phyloP scores from a whole-genome alignment of 2,797 vertebrate species.

The Rhincodon typus region DNA sequence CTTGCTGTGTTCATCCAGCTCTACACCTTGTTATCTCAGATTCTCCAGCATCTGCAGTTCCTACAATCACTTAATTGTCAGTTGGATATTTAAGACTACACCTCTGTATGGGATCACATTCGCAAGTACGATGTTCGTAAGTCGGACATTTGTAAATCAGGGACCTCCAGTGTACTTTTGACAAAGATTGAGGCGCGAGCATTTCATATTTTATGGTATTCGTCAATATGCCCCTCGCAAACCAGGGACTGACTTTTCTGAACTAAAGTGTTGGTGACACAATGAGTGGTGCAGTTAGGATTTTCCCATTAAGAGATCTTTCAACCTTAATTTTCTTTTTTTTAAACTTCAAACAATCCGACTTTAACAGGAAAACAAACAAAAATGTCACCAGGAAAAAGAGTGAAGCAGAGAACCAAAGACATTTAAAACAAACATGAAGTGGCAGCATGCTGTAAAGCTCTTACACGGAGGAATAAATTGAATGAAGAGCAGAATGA shows the following conservation, averaged over 20 bases:
- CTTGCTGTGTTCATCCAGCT: no score
- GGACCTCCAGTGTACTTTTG: no score
- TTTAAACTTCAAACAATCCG: neutral
- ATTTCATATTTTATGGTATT: neutral
- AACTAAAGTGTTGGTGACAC: no score
- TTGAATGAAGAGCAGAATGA: constrained; percentile 46
- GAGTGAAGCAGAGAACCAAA: neutral
- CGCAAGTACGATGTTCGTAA: no score
- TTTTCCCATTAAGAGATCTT: neutral
- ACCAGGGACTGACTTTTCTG: neutral
- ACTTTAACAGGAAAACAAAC: neutral
- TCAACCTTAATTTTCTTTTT: neutral
- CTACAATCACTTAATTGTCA: no score
- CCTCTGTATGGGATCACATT: no score
- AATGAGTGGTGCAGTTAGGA: neutral
- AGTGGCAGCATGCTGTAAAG: neutral
- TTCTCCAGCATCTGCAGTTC: no score
- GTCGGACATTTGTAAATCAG: neutral
- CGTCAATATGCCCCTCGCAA: neutral
- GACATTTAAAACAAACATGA: neutral
- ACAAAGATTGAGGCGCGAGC: no score
- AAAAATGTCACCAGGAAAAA: neutral
- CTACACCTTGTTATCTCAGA: no score
- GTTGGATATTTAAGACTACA: no score
- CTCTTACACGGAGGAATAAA: constrained; percentile 49